These are phyloP conservation scores for Ispidina picta DNA, from an alignment of 2,797 vertebrate genomes.

Conservation along the genomic window DNA sequence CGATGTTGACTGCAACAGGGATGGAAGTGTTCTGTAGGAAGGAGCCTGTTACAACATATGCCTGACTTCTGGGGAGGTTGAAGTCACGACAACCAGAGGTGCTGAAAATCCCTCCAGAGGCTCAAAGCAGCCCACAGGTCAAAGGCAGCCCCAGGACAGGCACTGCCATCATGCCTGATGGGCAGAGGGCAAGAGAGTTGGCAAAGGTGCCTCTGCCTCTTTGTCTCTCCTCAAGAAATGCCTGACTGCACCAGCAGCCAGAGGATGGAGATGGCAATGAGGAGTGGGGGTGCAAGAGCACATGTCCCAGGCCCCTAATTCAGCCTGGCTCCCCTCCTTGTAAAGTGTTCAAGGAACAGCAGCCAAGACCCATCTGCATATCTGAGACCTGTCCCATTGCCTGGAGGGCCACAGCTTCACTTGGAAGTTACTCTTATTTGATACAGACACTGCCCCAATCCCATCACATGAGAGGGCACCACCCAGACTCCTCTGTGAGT, in stretches of 20 bases:
- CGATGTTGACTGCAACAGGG: constrained; percentile 87
- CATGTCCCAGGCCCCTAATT: neutral
- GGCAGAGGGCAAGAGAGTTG: neutral
- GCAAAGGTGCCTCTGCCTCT: accelerated
- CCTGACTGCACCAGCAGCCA: neutral
- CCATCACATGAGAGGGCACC: neutral
- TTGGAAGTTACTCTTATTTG: neutral
- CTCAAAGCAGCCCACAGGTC: neutral
- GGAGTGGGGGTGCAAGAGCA: neutral
- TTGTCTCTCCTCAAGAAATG: neutral
- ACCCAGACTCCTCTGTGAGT: accelerated
- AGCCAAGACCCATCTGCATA: neutral
- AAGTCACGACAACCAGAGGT: neutral
- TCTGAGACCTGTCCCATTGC: neutral
- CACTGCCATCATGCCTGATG: neutral
- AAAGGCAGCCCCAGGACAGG: neutral
- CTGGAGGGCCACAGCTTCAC: neutral
- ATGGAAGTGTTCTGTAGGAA: neutral
- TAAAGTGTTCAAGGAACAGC: accelerated
- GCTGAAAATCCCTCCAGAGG: accelerated
- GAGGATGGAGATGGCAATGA: accelerated
- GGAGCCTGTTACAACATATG: accelerated
- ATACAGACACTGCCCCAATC: neutral
- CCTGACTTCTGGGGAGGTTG: neutral
- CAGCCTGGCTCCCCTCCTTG: neutral